These are phyloP conservation scores for Parthenolecanium corni DNA, from an alignment of 2,888 invertebrate species.

Conservation along the genomic window DNA sequence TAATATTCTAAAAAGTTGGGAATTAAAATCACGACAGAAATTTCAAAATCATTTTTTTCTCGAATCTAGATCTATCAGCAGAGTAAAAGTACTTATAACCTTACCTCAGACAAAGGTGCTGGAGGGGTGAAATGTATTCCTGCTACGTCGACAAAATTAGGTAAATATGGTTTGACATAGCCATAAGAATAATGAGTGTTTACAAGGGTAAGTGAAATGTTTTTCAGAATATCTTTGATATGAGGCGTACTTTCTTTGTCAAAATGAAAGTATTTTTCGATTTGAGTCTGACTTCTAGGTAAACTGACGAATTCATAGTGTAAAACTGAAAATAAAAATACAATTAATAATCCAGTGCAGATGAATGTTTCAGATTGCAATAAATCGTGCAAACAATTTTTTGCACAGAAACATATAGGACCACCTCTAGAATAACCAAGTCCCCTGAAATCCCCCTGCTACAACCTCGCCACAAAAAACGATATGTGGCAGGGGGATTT, in stretches of 20 bases:
- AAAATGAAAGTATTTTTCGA: constrained; percentile 10
- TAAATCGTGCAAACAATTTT: too few species aligned
- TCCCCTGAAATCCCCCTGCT: too few species aligned
- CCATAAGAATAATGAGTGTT: constrained; percentile 27
- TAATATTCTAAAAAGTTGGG: background rate
- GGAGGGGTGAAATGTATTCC: constrained; percentile 28
- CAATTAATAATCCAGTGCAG: too few species aligned
- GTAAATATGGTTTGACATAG: constrained; percentile 15
- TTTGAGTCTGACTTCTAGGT: background rate
- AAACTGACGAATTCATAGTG: background rate
- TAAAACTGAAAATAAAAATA: background rate
- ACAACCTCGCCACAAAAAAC: too few species aligned
- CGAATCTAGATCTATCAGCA: background rate
- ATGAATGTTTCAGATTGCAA: too few species aligned
- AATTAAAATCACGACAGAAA: background rate
- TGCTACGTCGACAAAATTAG: constrained; percentile 17
- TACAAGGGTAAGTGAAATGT: constrained; percentile 28
- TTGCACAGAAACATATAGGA: too few species aligned
- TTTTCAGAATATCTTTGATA: constrained; percentile 26
- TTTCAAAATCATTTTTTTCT: too few species aligned
- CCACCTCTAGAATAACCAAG: too few species aligned
- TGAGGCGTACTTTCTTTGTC: background rate
- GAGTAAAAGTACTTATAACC: too few species aligned
- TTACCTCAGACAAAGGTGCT: constrained; percentile 21
- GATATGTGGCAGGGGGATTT: too few species aligned